Conservation (phyloP, 2,113 vertebrate species). For the Rhynchopsitta pachyrhyncha region DNA sequence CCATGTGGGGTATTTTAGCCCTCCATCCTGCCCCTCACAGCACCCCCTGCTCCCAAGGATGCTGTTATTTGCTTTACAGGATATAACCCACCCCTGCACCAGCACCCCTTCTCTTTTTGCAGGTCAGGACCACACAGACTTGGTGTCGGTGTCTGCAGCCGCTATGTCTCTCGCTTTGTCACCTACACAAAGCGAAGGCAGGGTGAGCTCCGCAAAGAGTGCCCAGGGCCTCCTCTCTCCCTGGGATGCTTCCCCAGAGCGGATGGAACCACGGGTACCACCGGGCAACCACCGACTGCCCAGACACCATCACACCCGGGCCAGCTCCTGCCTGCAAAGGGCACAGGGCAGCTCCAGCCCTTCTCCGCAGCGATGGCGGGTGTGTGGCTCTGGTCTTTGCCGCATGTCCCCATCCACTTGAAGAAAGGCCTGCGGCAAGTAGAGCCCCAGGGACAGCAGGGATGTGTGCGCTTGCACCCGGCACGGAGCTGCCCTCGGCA, state of each 20-base stretch:
- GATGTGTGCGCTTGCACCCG: neutral
- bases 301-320: neutral
- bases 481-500: neutral
- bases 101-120: neutral
- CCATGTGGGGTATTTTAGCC: neutral
- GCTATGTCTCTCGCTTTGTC: neutral
- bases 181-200: fast-evolving
- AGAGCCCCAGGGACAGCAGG: neutral
- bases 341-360: neutral
- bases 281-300: fast-evolving
- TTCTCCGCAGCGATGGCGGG: fast-evolving
- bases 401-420: fast-evolving
- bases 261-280: neutral
- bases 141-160: neutral
- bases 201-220: neutral
- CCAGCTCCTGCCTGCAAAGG: neutral
- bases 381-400: neutral
- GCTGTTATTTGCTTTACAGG: neutral
- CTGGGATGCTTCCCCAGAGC: neutral
- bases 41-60: neutral
- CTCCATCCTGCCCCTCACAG: neutral
- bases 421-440: neutral
- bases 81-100: neutral
- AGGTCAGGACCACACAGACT: neutral
- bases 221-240: neutral